Percentiles rank a stretch among this genome's conserved stretches.
Conservation (phyloP, 2,797 vertebrate genomes). For the Taeniopygia guttata region DNA sequence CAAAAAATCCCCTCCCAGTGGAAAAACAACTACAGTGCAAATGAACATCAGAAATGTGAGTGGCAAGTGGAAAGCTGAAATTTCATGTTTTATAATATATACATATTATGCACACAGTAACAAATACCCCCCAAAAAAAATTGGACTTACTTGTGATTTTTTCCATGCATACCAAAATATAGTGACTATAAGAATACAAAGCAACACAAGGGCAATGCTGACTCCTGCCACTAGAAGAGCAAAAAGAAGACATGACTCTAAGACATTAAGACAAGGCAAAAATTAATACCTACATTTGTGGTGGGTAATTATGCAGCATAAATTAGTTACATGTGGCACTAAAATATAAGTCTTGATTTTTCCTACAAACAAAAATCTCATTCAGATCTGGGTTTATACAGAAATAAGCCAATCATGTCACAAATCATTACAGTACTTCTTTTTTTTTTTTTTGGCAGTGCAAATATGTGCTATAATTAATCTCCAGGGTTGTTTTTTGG, state of each 20-base stretch:
- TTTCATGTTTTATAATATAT: background rate
- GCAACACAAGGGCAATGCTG: background rate
- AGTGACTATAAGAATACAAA: background rate
- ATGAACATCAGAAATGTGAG: background rate
- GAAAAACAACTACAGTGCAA: background rate
- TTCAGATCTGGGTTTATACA: background rate
- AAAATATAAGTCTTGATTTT: background rate
- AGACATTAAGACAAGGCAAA: background rate
- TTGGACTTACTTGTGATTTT: background rate
- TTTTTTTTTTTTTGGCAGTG: background rate
- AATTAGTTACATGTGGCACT: background rate
- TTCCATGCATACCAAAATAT: background rate
- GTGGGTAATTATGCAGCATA: background rate
- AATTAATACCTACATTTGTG: background rate
- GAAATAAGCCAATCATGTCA: background rate
- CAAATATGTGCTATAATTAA: background rate
- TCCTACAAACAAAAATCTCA: background rate
- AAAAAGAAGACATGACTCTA: background rate
- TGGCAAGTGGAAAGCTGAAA: background rate
- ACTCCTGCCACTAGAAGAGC: slow-evolving; percentile 26
- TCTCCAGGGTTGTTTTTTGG: background rate
- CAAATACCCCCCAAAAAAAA: background rate
- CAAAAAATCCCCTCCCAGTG: background rate
- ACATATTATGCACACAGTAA: background rate
- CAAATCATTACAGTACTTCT: background rate